Percentiles rank a stretch among this genome's conserved stretches.
These are phyloP conservation scores for Anhinga rufa DNA, from an alignment of 2,113 vertebrate genomes.

Conservation along the genomic window DNA sequence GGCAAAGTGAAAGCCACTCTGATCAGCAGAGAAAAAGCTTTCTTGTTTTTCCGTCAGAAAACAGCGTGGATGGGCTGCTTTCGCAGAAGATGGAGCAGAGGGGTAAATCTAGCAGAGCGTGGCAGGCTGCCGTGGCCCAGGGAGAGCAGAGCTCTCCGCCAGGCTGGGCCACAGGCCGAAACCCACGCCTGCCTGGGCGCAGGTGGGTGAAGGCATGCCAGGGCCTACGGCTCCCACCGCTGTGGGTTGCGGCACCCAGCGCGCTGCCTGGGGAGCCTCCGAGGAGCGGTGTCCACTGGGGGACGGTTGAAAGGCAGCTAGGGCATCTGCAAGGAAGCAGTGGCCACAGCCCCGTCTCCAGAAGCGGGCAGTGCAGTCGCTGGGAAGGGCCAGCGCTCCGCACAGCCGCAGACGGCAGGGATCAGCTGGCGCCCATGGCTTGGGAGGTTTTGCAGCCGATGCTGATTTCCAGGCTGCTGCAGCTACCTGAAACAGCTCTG, in stretches of 20 bases:
- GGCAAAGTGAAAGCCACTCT: not conserved
- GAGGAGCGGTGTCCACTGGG: fast-evolving
- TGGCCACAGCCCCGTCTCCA: not conserved
- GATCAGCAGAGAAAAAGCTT: not conserved
- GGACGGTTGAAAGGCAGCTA: fast-evolving
- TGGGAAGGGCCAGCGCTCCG: not conserved
- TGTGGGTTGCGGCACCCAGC: not conserved
- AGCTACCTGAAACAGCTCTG: not conserved
- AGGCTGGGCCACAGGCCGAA: not conserved
- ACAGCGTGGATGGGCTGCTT: not conserved
- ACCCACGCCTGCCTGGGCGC: fast-evolving
- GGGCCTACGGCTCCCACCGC: not conserved
- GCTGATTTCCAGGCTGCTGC: not conserved
- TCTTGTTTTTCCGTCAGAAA: not conserved
- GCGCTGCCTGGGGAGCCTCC: fast-evolving
- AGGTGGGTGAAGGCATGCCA: not conserved
- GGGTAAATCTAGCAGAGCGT: not conserved
- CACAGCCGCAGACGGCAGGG: fast-evolving
- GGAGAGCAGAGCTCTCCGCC: not conserved
- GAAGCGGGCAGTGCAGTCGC: fast-evolving
- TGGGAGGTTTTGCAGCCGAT: not conserved
- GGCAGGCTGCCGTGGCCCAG: not conserved
- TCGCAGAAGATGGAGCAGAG: not conserved
- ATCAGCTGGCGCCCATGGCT: not conserved
- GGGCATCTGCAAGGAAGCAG: not conserved